These are phyloP conservation scores for Apamea sordens DNA, from an alignment of 2,888 invertebrate genomes.

Conservation along the genomic window DNA sequence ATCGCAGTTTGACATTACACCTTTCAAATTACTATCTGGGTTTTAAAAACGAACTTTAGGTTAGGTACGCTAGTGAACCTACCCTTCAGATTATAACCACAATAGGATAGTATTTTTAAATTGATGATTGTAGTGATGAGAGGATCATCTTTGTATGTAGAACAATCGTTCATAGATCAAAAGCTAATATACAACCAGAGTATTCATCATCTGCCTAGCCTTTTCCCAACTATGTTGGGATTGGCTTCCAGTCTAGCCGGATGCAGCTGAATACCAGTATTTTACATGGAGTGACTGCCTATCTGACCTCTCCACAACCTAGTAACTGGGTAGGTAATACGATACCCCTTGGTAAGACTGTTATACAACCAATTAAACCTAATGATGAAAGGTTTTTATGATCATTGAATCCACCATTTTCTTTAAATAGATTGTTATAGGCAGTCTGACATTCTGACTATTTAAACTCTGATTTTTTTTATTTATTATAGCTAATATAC, in stretches of 20 bases:
- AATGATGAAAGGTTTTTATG: not conserved
- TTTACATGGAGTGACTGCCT: too few species aligned
- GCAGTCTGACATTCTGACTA: not conserved
- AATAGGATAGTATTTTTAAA: not conserved
- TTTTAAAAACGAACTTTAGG: not conserved
- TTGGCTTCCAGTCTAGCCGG: too few species aligned
- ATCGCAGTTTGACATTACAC: not conserved
- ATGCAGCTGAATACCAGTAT: too few species aligned
- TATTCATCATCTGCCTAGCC: not conserved
- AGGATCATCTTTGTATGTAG: not conserved
- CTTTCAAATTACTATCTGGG: not conserved
- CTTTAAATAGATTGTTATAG: not conserved
- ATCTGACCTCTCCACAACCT: too few species aligned
- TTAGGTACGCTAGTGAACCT: not conserved
- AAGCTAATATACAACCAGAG: too few species aligned
- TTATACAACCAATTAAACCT: not conserved
- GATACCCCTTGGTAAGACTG: too few species aligned
- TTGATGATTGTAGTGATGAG: not conserved
- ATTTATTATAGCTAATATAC: too few species aligned
- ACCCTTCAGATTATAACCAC: too few species aligned
- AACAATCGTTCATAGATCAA: not conserved
- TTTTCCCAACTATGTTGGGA: too few species aligned
- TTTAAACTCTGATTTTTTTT: too few species aligned
- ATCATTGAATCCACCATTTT: not conserved
- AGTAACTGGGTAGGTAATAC: too few species aligned